Percentiles rank a stretch among this genome's conserved stretches.
phyloP scores from a whole-genome alignment of 2,888 invertebrate genomes.

The Pseudanteris insignis region DNA sequence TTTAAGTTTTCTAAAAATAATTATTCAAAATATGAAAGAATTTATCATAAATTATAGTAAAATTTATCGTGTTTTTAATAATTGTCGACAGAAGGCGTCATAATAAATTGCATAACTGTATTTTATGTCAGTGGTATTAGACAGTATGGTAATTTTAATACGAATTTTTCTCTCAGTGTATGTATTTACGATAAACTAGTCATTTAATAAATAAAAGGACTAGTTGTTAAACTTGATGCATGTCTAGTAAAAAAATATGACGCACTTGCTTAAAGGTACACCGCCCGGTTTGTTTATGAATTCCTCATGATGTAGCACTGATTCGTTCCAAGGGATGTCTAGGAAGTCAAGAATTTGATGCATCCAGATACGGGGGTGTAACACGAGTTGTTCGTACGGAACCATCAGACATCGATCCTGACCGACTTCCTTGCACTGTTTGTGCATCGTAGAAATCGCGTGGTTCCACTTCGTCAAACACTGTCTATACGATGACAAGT shows the following conservation, averaged over 20 bases:
- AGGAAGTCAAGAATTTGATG: conserved; percentile 87
- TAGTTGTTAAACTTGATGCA: too few species aligned
- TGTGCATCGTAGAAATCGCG: conserved; percentile 93
- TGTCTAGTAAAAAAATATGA: conserved; percentile 47
- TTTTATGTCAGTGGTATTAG: too few species aligned
- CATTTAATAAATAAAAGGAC: too few species aligned
- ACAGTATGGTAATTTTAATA: too few species aligned
- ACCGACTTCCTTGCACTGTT: conserved; percentile 87
- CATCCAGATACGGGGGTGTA: conserved; percentile 92
- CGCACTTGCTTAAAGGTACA: conserved; percentile 93
- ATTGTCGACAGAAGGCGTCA: too few species aligned
- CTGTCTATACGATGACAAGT: conserved; percentile 91
- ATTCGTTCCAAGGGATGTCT: conserved; percentile 92
- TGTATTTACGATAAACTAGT: too few species aligned
- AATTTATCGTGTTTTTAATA: too few species aligned
- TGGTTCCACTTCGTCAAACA: conserved; percentile 97
- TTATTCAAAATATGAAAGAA: too few species aligned
- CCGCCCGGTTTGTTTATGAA: conserved; percentile 96
- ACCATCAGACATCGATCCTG: conserved; percentile 84
- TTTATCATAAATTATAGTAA: too few species aligned
- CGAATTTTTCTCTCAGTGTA: too few species aligned
- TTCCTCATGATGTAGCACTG: conserved; percentile 96
- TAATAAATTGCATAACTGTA: too few species aligned
- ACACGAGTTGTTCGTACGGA: conserved; percentile 96
- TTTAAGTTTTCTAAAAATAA: too few species aligned